Evolutionary conservation across 2,113 vertebrate species (phyloP).

Genomic region (Ariopsis seemanni): DNA sequence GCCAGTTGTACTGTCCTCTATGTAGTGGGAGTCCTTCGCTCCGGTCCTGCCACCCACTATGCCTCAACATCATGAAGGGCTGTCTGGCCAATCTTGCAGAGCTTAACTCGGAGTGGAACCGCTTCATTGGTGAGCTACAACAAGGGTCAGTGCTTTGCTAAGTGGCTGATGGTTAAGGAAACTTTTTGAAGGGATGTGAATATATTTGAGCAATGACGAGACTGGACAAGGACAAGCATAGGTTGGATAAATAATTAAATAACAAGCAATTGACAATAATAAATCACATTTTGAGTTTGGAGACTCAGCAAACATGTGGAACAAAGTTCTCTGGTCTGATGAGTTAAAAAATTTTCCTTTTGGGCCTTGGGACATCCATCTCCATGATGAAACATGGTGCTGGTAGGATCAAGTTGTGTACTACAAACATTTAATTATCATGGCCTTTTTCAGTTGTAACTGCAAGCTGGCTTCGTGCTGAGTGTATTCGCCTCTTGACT

Average conservation of each 20-base stretch:
- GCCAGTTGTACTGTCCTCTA: conserved; percentile 84
- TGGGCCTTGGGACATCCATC: too few species aligned
- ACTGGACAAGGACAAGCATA: background rate
- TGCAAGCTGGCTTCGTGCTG: too few species aligned
- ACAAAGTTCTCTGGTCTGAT: background rate
- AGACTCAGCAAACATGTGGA: background rate
- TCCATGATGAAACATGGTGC: background rate
- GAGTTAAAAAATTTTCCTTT: too few species aligned
- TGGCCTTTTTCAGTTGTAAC: background rate
- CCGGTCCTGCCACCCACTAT: conserved; percentile 81
- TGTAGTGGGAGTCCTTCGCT: conserved; percentile 79
- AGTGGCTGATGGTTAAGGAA: background rate
- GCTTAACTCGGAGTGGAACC: conserved; percentile 83
- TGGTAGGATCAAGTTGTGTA: background rate
- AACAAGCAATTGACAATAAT: background rate
- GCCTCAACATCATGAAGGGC: conserved; percentile 87
- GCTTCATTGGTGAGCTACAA: conserved; percentile 79
- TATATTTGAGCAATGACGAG: background rate
- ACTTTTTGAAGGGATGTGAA: background rate
- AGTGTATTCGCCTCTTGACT: too few species aligned
- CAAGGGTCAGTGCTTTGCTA: background rate
- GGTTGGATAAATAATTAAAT: background rate
- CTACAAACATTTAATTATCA: background rate
- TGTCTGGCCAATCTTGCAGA: conserved; percentile 82
- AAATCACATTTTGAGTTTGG: background rate